Evolutionary conservation across 2,797 vertebrate species (phyloP).

Genomic region (Falco peregrinus): DNA sequence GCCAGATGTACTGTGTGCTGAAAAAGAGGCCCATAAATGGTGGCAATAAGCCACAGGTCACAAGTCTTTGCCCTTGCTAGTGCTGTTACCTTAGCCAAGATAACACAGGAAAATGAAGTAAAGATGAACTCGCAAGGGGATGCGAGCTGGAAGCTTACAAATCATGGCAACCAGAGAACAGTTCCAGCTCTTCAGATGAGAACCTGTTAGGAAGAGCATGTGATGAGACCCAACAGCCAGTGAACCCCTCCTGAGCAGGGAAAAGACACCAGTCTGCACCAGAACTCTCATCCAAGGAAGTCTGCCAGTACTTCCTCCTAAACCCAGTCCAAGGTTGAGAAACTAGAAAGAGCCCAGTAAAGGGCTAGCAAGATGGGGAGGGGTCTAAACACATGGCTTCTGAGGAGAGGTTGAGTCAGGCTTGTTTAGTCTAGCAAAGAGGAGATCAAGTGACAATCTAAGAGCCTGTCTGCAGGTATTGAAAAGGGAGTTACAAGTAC

Average conservation of each 20-base stretch:
- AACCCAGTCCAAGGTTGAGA: background rate
- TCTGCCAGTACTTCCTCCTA: background rate
- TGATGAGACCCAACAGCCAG: background rate
- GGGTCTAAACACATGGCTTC: background rate
- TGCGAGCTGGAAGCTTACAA: background rate
- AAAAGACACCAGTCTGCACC: background rate
- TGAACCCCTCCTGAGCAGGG: background rate
- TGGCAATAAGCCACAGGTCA: background rate
- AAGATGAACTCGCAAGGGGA: background rate
- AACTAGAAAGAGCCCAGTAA: background rate
- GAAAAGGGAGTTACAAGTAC: background rate
- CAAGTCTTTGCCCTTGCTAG: background rate
- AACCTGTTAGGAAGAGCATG: background rate
- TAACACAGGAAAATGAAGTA: background rate
- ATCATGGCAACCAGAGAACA: background rate
- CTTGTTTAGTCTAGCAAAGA: background rate
- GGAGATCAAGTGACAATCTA: background rate
- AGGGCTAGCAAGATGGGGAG: accelerated
- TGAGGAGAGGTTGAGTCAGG: background rate
- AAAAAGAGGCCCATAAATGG: background rate
- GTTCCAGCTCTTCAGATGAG: background rate
- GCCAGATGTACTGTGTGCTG: background rate
- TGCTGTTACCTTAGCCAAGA: background rate
- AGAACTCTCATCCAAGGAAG: background rate
- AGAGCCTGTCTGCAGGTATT: background rate